Conservation (phyloP, 2,113 vertebrate species). For the Pollimyrus isidori region DNA sequence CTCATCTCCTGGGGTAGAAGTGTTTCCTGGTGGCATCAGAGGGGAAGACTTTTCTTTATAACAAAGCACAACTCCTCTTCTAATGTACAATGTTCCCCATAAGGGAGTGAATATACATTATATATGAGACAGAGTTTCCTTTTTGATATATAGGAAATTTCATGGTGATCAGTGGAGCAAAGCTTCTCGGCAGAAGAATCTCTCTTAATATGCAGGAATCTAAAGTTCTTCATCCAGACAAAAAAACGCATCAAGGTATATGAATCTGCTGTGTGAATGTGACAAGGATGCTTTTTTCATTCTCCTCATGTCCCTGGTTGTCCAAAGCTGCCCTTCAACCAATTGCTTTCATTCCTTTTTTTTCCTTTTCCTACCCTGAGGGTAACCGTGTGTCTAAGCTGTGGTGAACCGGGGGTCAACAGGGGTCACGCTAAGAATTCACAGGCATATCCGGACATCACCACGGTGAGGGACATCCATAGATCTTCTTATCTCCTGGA, state of each 20-base stretch:
- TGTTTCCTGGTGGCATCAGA: not conserved
- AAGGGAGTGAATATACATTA: not conserved
- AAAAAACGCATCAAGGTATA: not conserved
- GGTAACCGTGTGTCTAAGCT: not conserved
- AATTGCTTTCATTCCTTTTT: not conserved
- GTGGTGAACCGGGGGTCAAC: not conserved
- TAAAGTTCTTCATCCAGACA: not conserved
- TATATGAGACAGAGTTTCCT: not conserved
- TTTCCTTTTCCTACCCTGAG: not conserved
- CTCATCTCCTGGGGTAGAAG: not conserved
- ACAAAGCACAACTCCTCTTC: not conserved
- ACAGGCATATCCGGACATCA: not conserved
- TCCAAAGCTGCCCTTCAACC: not conserved
- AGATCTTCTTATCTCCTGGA: not conserved
- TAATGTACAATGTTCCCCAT: not conserved
- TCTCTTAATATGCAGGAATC: not conserved
- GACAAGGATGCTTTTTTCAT: not conserved
- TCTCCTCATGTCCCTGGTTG: not conserved
- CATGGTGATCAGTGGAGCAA: not conserved
- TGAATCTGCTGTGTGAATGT: not conserved
- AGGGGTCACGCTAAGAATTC: not conserved
- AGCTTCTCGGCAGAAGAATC: not conserved
- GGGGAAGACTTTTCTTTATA: not conserved
- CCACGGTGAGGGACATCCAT: not conserved
- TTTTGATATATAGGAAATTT: not conserved